phyloP scores from a whole-genome alignment of 35 echinoderm and acorn worm species.

The Diadema setosum region DNA sequence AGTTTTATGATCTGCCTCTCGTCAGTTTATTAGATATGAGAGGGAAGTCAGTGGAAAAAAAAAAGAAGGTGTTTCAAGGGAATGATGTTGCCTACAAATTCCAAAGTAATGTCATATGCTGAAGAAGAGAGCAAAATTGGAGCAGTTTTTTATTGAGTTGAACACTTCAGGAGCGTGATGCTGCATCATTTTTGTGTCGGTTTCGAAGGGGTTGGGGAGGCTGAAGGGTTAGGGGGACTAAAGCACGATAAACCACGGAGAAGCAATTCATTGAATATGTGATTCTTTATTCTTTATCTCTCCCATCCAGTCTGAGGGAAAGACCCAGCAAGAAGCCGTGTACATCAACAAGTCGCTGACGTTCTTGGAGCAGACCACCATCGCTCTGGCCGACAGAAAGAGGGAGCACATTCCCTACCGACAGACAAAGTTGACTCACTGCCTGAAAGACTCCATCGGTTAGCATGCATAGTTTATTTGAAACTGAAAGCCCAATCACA shows the following conservation, averaged over 20 bases:
- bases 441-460: constrained; percentile 97
- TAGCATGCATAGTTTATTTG: too few species aligned
- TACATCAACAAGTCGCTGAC: constrained; percentile 99
- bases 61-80: too few species aligned
- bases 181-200: too few species aligned
- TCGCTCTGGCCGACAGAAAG: constrained; percentile 83
- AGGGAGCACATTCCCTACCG: constrained; percentile 95
- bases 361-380: constrained; percentile 94
- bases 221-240: neutral
- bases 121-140: too few species aligned
- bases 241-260: neutral
- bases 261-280: neutral
- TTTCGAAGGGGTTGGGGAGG: neutral
- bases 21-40: too few species aligned
- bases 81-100: too few species aligned
- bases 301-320: constrained; percentile 87
- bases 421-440: constrained; percentile 96
- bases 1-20: too few species aligned
- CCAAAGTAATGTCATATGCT: too few species aligned
- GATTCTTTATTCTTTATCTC: neutral
- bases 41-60: too few species aligned
- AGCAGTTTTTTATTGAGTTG: too few species aligned
- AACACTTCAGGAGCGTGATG: too few species aligned
- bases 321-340: constrained; percentile 91
- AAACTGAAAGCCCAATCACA: too few species aligned